Evolutionary conservation across 2,113 vertebrate species (phyloP).

Genomic region (Pardalotus punctatus): DNA sequence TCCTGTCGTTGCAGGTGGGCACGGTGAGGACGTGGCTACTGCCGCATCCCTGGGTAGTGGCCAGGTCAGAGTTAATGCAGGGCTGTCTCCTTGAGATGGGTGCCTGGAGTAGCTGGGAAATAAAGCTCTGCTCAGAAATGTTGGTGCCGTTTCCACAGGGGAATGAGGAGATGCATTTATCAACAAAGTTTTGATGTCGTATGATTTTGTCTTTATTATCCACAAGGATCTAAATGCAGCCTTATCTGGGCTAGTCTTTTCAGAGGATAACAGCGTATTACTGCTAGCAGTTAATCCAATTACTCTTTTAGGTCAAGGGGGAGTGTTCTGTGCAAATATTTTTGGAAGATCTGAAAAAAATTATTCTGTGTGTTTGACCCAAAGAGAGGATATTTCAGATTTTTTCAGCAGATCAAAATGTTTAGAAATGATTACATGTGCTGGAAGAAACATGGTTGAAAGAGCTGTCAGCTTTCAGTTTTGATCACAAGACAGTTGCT

Average conservation of each 20-base stretch:
- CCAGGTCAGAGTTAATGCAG: neutral
- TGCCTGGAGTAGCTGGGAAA: neutral
- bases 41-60: neutral
- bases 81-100: neutral
- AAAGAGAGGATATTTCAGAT: neutral
- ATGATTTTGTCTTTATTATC: neutral
- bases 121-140: neutral
- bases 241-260: conserved; percentile 18
- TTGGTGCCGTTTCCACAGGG: neutral
- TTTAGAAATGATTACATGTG: neutral
- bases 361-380: neutral
- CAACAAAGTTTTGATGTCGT: neutral
- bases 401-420: neutral
- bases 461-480: neutral
- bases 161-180: neutral
- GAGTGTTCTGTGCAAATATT: neutral
- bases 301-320: conserved; percentile 44
- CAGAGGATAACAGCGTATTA: conserved; percentile 27
- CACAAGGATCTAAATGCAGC: neutral
- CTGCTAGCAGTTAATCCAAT: conserved; percentile 44
- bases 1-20: accelerated
- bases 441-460: neutral
- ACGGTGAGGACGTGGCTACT: accelerated
- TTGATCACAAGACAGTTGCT: neutral
- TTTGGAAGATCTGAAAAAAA: conserved; percentile 1